A percentile compares a stretch with the other conserved stretches of the same genome.
phyloP scores from a whole-genome alignment of 2,888 invertebrate genomes.

The Sepioteuthis lessoniana region DNA sequence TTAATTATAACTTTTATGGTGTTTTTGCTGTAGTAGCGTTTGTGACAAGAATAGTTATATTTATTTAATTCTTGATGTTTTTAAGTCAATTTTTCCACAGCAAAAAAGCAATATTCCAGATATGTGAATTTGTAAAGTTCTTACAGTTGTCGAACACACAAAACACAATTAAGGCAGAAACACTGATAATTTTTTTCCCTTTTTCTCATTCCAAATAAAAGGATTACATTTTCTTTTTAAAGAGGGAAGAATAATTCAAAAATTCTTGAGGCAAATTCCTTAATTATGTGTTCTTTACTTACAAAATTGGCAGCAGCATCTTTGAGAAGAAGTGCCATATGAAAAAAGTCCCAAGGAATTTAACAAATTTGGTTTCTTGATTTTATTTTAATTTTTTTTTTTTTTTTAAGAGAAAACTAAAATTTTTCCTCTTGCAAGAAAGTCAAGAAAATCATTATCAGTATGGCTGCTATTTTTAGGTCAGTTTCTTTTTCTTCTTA shows the following conservation, averaged over 20 bases:
- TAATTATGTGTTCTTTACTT: slow-evolving; percentile 33
- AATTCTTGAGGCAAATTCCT: neutral
- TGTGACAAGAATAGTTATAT: neutral
- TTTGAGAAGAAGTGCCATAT: neutral
- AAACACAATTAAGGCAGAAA: slow-evolving; percentile 5
- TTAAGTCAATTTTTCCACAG: neutral
- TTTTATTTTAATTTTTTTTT: neutral
- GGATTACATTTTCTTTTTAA: slow-evolving; percentile 17
- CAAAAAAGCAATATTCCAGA: neutral
- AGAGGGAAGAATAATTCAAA: neutral
- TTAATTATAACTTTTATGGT: too few relatives aligned
- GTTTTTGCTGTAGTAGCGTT: neutral
- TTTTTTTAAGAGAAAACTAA: neutral
- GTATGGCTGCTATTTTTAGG: neutral
- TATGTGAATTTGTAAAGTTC: slow-evolving; percentile 1
- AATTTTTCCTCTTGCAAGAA: neutral
- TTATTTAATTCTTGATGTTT: neutral
- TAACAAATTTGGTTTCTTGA: neutral
- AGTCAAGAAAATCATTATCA: neutral
- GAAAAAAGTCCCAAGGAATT: slow-evolving; percentile 36
- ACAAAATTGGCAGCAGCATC: neutral
- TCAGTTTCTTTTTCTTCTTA: neutral
- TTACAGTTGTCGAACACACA: neutral
- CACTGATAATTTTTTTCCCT: neutral
- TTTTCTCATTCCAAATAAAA: neutral